Conservation (phyloP, 53 echinoderm and acorn worm genomes). For the Stichopus horrens region DNA sequence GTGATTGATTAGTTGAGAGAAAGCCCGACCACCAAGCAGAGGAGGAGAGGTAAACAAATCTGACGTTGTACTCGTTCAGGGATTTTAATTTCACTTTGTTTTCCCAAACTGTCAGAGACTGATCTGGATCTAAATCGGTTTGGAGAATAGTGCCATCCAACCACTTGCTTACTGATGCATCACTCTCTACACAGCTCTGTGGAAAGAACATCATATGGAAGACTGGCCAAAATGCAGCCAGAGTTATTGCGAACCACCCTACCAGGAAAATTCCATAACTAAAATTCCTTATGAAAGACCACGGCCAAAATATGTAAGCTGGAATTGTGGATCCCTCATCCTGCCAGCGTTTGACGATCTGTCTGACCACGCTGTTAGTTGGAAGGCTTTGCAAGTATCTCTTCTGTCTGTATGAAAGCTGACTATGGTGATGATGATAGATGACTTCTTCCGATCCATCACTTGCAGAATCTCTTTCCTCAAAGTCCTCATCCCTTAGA, state of each 20-base stretch:
- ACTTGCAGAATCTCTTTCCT: constrained; percentile 12
- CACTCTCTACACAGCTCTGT: background rate
- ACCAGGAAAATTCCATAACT: background rate
- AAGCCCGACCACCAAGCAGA: background rate
- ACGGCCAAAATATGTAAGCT: constrained; percentile 29
- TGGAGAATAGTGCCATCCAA: background rate
- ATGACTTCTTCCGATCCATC: constrained; percentile 27
- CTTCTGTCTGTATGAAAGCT: background rate
- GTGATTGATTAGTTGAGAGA: background rate
- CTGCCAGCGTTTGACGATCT: constrained; percentile 7
- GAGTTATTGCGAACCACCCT: background rate
- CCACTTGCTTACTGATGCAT: background rate
- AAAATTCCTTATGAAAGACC: constrained; percentile 19
- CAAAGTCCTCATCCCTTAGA: constrained; percentile 22
- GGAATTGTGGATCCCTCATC: constrained; percentile 9
- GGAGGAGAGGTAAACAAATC: constrained; percentile 6
- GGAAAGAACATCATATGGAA: constrained; percentile 8
- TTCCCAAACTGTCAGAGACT: background rate
- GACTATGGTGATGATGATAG: background rate
- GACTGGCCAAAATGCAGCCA: constrained; percentile 31
- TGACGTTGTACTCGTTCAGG: constrained; percentile 5
- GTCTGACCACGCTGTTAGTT: constrained; percentile 8
- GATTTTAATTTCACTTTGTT: background rate
- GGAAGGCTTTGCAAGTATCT: constrained; percentile 8
- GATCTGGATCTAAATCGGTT: background rate